These are phyloP conservation scores for Bradypus variegatus DNA, from an alignment of 2,797 vertebrate species.

Conservation along the genomic window DNA sequence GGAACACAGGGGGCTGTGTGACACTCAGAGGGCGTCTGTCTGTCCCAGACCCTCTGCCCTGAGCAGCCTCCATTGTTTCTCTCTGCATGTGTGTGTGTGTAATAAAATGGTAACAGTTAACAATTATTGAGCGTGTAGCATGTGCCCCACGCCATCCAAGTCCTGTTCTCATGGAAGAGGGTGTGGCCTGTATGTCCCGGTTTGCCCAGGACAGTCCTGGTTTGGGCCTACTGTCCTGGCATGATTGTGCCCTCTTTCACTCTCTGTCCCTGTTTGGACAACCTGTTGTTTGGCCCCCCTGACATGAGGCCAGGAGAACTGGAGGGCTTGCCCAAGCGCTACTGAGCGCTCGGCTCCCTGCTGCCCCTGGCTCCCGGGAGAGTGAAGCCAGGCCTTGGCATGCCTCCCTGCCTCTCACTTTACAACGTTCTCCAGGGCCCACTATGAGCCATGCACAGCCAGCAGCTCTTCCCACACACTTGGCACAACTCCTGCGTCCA, in stretches of 20 bases:
- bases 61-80: background rate
- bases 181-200: background rate
- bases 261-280: background rate
- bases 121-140: background rate
- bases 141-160: background rate
- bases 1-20: rapidly evolving
- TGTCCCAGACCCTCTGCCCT: background rate
- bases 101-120: background rate
- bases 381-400: background rate
- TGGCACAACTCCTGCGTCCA: background rate
- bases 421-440: background rate
- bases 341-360: background rate
- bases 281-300: background rate
- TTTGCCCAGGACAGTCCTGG: background rate
- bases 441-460: background rate
- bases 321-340: background rate
- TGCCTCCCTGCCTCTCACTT: background rate
- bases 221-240: background rate
- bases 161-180: background rate
- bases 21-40: background rate
- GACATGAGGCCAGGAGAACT: background rate
- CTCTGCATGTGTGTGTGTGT: background rate
- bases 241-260: background rate
- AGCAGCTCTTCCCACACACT: background rate
- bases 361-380: rapidly evolving